Evolutionary conservation across 2,888 invertebrate genomes (phyloP), one percentile per base, ranked within the genome.

Genomic region (Acleris laterana): DNA sequence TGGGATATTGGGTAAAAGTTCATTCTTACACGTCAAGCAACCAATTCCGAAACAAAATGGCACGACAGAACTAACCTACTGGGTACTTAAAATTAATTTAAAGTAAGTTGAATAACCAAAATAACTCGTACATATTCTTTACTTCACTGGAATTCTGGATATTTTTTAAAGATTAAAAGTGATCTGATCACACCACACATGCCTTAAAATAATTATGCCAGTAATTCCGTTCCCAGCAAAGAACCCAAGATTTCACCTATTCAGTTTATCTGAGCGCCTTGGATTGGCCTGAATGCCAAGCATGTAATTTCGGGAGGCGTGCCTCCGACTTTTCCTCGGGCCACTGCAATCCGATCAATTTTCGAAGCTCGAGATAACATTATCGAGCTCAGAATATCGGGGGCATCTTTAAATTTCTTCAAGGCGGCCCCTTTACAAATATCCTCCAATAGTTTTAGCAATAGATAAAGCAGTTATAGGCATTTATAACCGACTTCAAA

Each of bases 361-460:
- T 84, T 81, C 79, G 74, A 83, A 84, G 86, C 87, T 85, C 83
- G 81, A 68, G 84, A 86, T 87, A 86, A 80, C 70, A 73, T 77
- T 76, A 74, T 79, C 72, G 72, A 76, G 73, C 72, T 73, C 72
- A 73, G 76, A 42, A 76, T 77, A 87, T 84, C 83, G 81, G 77
- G 83, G 83, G 72, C 83, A 86, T 86, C 84, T 87, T 77, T 80
- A 82, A 82, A 83, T 82, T 71, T 79, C 48, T 25, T 28, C 60
- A 22, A 32, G 44, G 46, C 56, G 62, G 62, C 46, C 44, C 50
- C 55, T 60, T 32, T 50, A 61, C 56, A 61, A 56, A 49, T 38
- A 49, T 20, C 11, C 19, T 50, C 13, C 13, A 13, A 38, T 13
- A 38, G 38, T 38, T 38, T 38, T 11, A 38, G 11, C 38, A 38